Evolutionary conservation across 2,797 vertebrate genomes (phyloP), one percentile per base, ranked within the genome.

Genomic region (Rhinogobio ventralis): DNA sequence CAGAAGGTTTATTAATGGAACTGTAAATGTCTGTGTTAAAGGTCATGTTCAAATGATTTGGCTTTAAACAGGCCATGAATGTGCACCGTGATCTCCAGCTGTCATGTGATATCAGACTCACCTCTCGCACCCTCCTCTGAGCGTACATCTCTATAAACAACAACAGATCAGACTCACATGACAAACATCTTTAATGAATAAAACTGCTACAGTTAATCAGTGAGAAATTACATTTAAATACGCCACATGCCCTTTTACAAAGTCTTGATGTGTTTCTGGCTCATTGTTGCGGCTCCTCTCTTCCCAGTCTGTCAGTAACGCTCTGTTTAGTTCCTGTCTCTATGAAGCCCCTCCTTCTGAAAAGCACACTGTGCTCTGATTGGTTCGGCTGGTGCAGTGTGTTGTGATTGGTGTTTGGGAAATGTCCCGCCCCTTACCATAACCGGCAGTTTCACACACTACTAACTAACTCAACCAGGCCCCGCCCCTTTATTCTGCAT

Each of bases 61-160:
- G 57, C 28, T 25, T n/a, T 46, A 19, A 42, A n/a, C 55, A n/a
- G 77, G 42, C 4, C 9, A 17, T 76, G 5, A 53, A 28, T 68
- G 53, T 82, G 51, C 17, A 7, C n/a, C 0, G 42, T 81, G 20
- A 81, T 57, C n/a, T 49, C 11, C 81, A 82, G 69, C 28, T 51
- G 25, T 72, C 60, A 28, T 62, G 20, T 72, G 53, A 64, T 89
- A 84, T 90, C 51, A 36, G 20, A 89, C 93, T 91, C 7, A 94
- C 91, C 93, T 94, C 86, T 71, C 77, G 87, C 28, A 91, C 69
- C 88, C 91, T 96, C 90, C 93, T 92, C 4, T 55, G 67, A 8
- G 74, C 2, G 0, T 88, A 85, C 49, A 91, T 91, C 89, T 96
- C 96, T 97, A 83, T 2, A 90, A 77, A 92, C 49, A 62, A 88